These are phyloP conservation scores for Idris sp. DNA, from an alignment of 1,140 invertebrate species.

Conservation along the genomic window DNA sequence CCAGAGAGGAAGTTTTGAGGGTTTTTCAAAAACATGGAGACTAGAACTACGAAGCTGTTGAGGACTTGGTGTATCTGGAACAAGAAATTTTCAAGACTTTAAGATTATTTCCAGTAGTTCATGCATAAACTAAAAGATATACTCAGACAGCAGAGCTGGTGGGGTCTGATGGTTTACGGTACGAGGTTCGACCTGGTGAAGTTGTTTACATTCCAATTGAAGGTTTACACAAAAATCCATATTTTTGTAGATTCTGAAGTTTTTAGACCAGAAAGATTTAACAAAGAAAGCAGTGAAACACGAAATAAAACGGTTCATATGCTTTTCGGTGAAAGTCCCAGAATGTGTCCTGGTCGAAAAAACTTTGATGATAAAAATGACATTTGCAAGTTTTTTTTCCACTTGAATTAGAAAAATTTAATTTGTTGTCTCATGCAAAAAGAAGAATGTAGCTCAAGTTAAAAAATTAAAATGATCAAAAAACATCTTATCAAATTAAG, in stretches of 20 bases:
- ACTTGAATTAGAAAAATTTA: too few species aligned
- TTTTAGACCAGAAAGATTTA: constrained; percentile 80
- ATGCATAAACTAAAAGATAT: constrained; percentile 39
- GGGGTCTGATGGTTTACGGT: constrained; percentile 61
- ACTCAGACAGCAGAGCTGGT: constrained; percentile 36
- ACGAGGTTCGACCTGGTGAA: constrained; percentile 33
- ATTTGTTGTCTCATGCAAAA: too few species aligned
- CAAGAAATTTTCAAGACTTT: constrained; percentile 61
- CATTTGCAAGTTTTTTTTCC: too few species aligned
- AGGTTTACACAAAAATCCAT: constrained; percentile 77
- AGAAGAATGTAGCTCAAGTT: too few species aligned
- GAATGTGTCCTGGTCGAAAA: constrained; percentile 78
- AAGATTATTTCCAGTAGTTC: constrained; percentile 33
- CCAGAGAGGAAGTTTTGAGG: constrained; percentile 36
- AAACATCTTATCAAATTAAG: too few species aligned
- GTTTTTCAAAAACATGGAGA: constrained; percentile 35
- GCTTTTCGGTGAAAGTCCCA: constrained; percentile 78
- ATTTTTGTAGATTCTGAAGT: constrained; percentile 77
- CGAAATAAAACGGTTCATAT: constrained; percentile 70
- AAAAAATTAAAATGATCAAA: too few species aligned
- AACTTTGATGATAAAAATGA: constrained; percentile 48
- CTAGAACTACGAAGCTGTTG: constrained; percentile 46
- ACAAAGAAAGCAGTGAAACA: constrained; percentile 59
- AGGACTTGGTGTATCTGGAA: constrained; percentile 63
- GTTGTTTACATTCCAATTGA: constrained; percentile 71